Evolutionary conservation across 2,797 vertebrate genomes (phyloP).

Genomic region (Sebastes ruberrimus): DNA sequence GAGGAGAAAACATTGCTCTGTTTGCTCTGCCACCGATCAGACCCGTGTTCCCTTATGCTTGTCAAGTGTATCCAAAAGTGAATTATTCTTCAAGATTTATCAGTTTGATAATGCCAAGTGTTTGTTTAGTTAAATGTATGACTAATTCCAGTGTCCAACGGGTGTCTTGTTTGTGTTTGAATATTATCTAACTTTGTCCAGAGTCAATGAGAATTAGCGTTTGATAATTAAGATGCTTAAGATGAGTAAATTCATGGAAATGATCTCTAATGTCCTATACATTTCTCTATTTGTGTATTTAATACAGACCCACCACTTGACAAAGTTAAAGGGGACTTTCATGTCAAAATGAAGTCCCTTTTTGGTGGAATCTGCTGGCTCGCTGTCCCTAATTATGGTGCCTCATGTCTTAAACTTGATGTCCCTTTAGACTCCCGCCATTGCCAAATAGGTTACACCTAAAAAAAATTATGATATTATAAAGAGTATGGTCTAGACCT

Average conservation of each 20-base stretch:
- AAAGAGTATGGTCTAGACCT: background rate
- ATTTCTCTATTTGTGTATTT: too few relatives aligned
- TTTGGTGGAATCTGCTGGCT: too few relatives aligned
- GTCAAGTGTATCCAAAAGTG: background rate
- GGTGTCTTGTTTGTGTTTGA: background rate
- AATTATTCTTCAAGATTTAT: background rate
- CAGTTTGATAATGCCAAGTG: too few relatives aligned
- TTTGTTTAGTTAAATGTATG: background rate
- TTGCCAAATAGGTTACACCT: background rate
- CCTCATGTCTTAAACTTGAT: too few relatives aligned
- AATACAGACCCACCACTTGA: too few relatives aligned
- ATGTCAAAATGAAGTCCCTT: too few relatives aligned
- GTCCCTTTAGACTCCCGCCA: too few relatives aligned
- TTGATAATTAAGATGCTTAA: background rate
- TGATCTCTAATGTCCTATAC: too few relatives aligned
- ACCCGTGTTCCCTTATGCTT: background rate
- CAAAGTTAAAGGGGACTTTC: too few relatives aligned
- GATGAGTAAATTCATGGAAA: background rate
- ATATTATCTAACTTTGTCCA: background rate
- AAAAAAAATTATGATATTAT: background rate
- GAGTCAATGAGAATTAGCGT: fast-evolving
- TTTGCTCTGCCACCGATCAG: background rate
- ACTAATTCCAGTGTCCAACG: background rate
- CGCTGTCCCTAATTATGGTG: too few relatives aligned
- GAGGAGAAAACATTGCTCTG: background rate